A percentile compares a stretch with the other conserved stretches of the same genome.
phyloP scores from a whole-genome alignment of 1,140 invertebrate genomes.

The Chrysomallon squamiferum region DNA sequence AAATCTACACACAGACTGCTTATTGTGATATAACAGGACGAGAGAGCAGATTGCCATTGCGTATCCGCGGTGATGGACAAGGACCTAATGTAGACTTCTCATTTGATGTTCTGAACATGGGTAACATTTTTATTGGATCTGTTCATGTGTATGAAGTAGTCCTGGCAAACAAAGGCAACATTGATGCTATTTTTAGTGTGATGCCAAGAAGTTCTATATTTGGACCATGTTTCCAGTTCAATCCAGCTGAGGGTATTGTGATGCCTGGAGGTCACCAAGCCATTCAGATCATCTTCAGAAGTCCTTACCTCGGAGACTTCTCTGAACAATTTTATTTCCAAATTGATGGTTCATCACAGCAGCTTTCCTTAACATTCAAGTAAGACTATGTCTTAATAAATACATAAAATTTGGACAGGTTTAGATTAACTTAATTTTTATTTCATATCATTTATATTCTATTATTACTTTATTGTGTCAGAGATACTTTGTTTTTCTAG shows the following conservation, averaged over 20 bases:
- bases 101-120: constrained; percentile 59
- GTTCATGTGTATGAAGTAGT: constrained; percentile 62
- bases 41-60: constrained; percentile 58
- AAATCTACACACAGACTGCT: constrained; percentile 56
- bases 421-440: no score
- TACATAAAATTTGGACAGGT: background rate
- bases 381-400: constrained; percentile 26
- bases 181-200: constrained; percentile 62
- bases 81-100: constrained; percentile 63
- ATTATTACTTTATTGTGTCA: no score
- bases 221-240: constrained; percentile 61
- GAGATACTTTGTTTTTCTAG: no score
- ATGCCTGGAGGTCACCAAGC: constrained; percentile 62
- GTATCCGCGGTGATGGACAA: constrained; percentile 58
- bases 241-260: constrained; percentile 61
- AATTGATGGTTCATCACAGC: constrained; percentile 59
- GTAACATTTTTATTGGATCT: constrained; percentile 63
- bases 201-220: constrained; percentile 49
- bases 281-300: constrained; percentile 56
- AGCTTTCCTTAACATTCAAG: constrained; percentile 52
- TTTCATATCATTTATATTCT: no score
- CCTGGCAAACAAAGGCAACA: constrained; percentile 63
- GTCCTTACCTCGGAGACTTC: constrained; percentile 61
- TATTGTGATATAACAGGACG: constrained; percentile 63
- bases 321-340: constrained; percentile 60